Percentiles rank a stretch among this genome's conserved stretches.
Conservation (phyloP, 2,797 vertebrate species). For the Bradypodion ventrale region DNA sequence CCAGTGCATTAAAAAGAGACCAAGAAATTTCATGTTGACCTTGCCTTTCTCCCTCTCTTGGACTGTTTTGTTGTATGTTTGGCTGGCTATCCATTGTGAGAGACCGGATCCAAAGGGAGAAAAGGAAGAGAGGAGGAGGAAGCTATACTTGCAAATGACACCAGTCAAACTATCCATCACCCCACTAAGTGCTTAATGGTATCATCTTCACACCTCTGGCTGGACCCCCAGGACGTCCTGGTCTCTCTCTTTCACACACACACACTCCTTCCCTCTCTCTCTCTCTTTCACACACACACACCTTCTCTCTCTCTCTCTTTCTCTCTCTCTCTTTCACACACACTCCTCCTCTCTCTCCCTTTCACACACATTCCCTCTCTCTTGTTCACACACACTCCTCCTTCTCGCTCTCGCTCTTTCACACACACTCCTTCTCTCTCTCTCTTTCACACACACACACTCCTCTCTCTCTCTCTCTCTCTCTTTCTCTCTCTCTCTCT, state of each 20-base stretch:
- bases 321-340: too few species aligned
- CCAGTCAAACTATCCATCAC: conserved; percentile 61
- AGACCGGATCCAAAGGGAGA: conserved; percentile 55
- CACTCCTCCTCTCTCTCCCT: too few species aligned
- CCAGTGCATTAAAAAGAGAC: background rate
- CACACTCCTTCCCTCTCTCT: too few species aligned
- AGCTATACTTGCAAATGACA: conserved; percentile 40
- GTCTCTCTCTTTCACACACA: too few species aligned
- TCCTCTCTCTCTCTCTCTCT: too few species aligned
- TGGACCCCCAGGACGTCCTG: conserved; percentile 37
- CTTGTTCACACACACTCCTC: too few species aligned
- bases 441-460: too few species aligned
- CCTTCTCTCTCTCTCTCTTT: background rate
- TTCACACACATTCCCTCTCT: too few species aligned
- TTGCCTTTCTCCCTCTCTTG: conserved; percentile 35
- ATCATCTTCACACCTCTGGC: conserved; percentile 48
- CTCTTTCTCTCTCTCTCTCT: too few species aligned
- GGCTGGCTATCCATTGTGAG: conserved; percentile 51
- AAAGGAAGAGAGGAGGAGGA: background rate
- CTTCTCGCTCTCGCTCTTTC: too few species aligned
- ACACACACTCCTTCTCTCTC: too few species aligned
- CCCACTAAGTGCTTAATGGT: conserved; percentile 63
- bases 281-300: too few species aligned
- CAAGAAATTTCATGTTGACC: background rate
- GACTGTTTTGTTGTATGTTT: conserved; percentile 50